Evolutionary conservation across 2,888 invertebrate species (phyloP).

Genomic region (Tipula lateralis): DNA sequence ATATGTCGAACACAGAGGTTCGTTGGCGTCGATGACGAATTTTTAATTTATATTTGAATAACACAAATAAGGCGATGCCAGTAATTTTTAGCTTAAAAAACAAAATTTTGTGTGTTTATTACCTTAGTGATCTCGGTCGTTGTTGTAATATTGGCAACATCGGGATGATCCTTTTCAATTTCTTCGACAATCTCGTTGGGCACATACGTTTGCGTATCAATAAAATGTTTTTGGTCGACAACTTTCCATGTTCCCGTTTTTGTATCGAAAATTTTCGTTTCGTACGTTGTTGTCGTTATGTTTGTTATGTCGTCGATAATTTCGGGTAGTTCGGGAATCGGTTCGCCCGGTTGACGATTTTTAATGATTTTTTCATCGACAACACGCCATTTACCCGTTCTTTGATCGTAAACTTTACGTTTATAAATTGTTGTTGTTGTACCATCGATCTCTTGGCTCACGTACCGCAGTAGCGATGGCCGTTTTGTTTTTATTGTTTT

Average conservation of each 20-base stretch:
- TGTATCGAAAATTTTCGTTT: conserved; percentile 48
- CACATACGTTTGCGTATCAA: conserved; percentile 46
- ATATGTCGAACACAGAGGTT: not conserved
- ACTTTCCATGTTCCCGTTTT: conserved; percentile 49
- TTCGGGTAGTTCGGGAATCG: conserved; percentile 42
- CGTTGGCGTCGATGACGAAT: conserved; percentile 19
- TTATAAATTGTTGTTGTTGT: conserved; percentile 47
- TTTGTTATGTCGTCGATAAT: conserved; percentile 50
- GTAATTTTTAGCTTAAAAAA: not conserved
- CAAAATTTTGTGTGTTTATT: conserved; percentile 33
- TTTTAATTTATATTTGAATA: not conserved
- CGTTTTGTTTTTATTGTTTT: conserved; percentile 37
- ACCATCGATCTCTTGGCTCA: conserved; percentile 48
- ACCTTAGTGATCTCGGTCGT: conserved; percentile 51
- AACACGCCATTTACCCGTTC: conserved; percentile 48
- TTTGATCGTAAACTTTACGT: conserved; percentile 48
- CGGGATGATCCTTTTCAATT: conserved; percentile 50
- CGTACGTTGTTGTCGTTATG: conserved; percentile 49
- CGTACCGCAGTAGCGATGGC: conserved; percentile 47
- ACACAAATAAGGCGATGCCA: not conserved
- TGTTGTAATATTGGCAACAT: conserved; percentile 50
- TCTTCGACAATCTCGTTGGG: conserved; percentile 49
- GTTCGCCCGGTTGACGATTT: conserved; percentile 41
- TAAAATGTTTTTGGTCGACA: conserved; percentile 49
- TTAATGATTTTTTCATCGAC: conserved; percentile 54